Base-by-base conservation (phyloP, 2,113 vertebrate genomes). In the Connochaetes taurinus region DNA sequence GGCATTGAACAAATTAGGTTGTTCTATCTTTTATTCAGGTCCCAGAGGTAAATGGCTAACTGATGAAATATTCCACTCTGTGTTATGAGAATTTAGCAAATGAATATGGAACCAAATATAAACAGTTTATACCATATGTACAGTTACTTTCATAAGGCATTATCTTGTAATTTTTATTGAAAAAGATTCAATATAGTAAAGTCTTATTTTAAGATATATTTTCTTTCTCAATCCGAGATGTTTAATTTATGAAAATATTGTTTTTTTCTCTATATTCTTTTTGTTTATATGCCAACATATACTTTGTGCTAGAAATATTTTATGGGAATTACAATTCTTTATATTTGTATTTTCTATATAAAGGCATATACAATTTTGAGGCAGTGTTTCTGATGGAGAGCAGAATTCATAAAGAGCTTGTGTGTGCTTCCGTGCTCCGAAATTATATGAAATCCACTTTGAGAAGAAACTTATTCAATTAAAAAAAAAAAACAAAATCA, bases 321-420 rank as follows among this genome's bases (percentile, higher is more conserved):
- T 98, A 98, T 98, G 99, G 99, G 98, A 98, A 98, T 98, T 98
- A 98, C 98, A 99, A 98, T 97, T 98, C 98, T 98, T 98, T 98
- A 98, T 98, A 98, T 98, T 95, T 97, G 95, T 97, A 95, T 98
- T 97, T 98, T 99, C 98, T 99, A 98, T 99, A 99, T 99, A 99
- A 99, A 99, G 99, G 99, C 99, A 99, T 99, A 98, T 99, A 99
- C 99, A 99, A 99, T 98, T 98, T 99, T 99, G 99, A 99, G 99
- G 99, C 99, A 99, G 99, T 99, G 99, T 99, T 99, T 99, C 98
- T 98, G 98, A 99, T 99, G 99, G 99, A 98, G 98, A 99, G 98
- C 98, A 98, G 98, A 99, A 99, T 99, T 99, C 97, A 97, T 99
- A 99, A 98, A 99, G 98, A 98, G 98, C 99, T 98, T 98, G 98